Evolutionary conservation across 2,113 vertebrate genomes (phyloP).

Genomic region (Girardinichthys multiradiatus): DNA sequence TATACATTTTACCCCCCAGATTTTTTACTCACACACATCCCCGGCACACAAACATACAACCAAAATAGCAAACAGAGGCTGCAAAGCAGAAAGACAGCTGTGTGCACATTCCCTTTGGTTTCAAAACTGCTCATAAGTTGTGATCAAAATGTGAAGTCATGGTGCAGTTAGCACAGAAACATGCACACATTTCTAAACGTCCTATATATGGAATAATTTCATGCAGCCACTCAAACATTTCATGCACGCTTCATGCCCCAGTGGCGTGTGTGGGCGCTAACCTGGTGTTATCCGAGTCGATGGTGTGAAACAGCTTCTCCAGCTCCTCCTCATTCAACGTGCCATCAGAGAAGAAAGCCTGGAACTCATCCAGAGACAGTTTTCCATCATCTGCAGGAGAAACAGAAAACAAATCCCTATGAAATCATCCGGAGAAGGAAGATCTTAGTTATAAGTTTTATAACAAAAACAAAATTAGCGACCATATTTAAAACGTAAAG

Average conservation of each 20-base stretch:
- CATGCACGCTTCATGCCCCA: neutral
- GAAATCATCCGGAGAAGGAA: neutral
- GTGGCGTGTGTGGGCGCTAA: conserved; percentile 60
- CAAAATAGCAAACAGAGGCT: neutral
- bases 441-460: neutral
- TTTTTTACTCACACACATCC: conserved; percentile 8
- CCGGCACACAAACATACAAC: neutral
- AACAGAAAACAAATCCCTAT: conserved; percentile 8
- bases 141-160: conserved; percentile 26
- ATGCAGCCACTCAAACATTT: neutral
- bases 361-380: conserved; percentile 97
- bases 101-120: conserved; percentile 7
- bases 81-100: conserved; percentile 33
- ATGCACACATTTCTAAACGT: neutral
- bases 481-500: too few relatives aligned
- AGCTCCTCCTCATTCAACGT: conserved; percentile 93
- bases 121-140: conserved; percentile 28
- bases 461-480: neutral
- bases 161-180: conserved; percentile 10
- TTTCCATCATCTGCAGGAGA: conserved; percentile 91
- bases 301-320: conserved; percentile 95
- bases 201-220: conserved; percentile 19
- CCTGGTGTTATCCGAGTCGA: conserved; percentile 98
- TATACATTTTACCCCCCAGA: neutral
- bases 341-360: conserved; percentile 96